Conservation (phyloP, 1,140 invertebrate species). For the Brachionus rubens region DNA sequence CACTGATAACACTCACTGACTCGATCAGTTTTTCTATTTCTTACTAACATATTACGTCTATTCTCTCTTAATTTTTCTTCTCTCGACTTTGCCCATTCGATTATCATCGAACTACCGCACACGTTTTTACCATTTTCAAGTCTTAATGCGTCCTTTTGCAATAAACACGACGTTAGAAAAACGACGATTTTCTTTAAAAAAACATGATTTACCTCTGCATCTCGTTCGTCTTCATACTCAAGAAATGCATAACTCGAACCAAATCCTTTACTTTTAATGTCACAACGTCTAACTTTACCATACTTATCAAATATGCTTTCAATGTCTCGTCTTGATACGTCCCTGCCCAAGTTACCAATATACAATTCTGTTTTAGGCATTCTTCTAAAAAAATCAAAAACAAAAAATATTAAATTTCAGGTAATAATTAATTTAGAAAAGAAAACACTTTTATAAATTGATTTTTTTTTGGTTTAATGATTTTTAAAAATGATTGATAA, state of each 20-base stretch:
- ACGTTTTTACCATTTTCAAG: slow-evolving; percentile 62
- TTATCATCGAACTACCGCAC: slow-evolving; percentile 60
- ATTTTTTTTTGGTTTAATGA: too few relatives aligned
- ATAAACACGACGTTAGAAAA: too few relatives aligned
- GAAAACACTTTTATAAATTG: too few relatives aligned
- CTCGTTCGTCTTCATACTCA: slow-evolving; percentile 53
- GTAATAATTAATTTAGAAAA: too few relatives aligned
- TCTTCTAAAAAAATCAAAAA: too few relatives aligned
- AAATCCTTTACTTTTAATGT: slow-evolving; percentile 50
- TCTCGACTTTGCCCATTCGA: slow-evolving; percentile 61
- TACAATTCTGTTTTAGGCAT: slow-evolving; percentile 48
- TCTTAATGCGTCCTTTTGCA: slow-evolving; percentile 60
- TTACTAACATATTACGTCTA: not conserved
- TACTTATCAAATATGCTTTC: slow-evolving; percentile 52
- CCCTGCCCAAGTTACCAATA: slow-evolving; percentile 50
- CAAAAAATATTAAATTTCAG: too few relatives aligned
- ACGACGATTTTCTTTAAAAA: slow-evolving; percentile 32
- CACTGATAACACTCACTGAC: slow-evolving; percentile 72
- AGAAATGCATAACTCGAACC: slow-evolving; percentile 52
- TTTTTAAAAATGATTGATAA: too few relatives aligned
- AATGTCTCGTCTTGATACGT: slow-evolving; percentile 52
- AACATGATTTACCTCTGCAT: slow-evolving; percentile 51
- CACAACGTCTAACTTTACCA: slow-evolving; percentile 50
- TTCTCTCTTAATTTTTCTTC: slow-evolving; percentile 18
- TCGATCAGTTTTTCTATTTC: not conserved